Evolutionary conservation across 2,888 invertebrate species (phyloP).

Genomic region (Trichopria drosophilae): DNA sequence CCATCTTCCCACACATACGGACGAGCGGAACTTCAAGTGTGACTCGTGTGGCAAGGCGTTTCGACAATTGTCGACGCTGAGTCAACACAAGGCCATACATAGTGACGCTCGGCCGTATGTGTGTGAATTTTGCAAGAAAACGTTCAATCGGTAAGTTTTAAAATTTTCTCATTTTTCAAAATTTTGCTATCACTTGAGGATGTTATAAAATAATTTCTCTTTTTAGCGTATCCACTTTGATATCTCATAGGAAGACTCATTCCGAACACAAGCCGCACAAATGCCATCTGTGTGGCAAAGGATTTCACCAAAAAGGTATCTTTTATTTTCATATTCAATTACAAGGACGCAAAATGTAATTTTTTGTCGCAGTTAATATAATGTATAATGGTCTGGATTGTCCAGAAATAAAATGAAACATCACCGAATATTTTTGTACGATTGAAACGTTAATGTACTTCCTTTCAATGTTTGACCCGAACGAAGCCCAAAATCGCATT

Average conservation of each 20-base stretch:
- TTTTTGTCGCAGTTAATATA: neutral
- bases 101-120: conserved; percentile 74
- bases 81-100: conserved; percentile 78
- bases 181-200: neutral
- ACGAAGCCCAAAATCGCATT: no score
- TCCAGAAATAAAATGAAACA: neutral
- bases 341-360: neutral
- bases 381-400: neutral
- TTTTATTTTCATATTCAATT: neutral
- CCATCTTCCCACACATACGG: conserved; percentile 76
- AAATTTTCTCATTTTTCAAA: neutral
- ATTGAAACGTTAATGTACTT: neutral
- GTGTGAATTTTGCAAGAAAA: conserved; percentile 76
- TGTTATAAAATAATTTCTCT: conserved; percentile 22
- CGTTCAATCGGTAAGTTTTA: conserved; percentile 65
- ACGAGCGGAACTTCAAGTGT: conserved; percentile 76
- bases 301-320: conserved; percentile 79
- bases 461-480: no score
- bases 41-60: conserved; percentile 74
- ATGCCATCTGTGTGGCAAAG: conserved; percentile 75
- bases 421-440: neutral
- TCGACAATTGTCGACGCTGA: conserved; percentile 73
- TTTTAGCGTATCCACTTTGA: conserved; percentile 72
- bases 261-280: conserved; percentile 73
- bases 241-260: conserved; percentile 79